Base-by-base conservation (phyloP, 2,797 vertebrate species). In the Notoglanidium macrostoma region DNA sequence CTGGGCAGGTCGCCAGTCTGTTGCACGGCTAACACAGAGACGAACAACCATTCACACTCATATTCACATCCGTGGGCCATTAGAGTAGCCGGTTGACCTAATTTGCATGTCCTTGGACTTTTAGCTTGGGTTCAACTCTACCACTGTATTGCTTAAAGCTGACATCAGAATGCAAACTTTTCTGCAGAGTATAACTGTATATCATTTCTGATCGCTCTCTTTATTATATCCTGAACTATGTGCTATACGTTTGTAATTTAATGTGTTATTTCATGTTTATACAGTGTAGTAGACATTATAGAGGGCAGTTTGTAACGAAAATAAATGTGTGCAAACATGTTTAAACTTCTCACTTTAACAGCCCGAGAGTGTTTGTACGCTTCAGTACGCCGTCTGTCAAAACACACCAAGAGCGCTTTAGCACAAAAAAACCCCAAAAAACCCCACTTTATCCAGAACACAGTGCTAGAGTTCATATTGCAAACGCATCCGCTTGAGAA, bases 401-500 rank as follows among this genome's bases (percentile, higher is more conserved):
- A 86, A 86, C 65, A 86, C 35, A 85, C 73, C 63, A 74, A 79
- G n/a, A 84, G 67, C 54, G 59, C 68, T 76, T 77, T 23, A 55
- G 70, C 44, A 78, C 44, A 88, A 78, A 83, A 74, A 78, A n/a
- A 65, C 46, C 65, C 51, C 70, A 79, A 55, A 44, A 35, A 44
- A 61, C 23, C 23, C 1, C 54, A 57, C 78, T 78, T 44, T 61
- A 61, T 61, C 10, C 35, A 40, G 9, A 82, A 77, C 44, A 57
- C 65, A 84, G 82, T 49, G 44, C 26, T 44, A 68, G 35, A 32
- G 61, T 85, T 78, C 76, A 80, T 72, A 78, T 83, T 79, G 85
- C 87, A 72, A 89, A 88, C 11, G 35, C 72, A 73, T 88, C 83
- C 83, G 57, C 83, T 79, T 83, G 68, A 46, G 86, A 89, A 90